Evolutionary conservation across 2,113 vertebrate genomes (phyloP), one percentile per base, ranked within the genome.

Genomic region (Phylloscopus trochilus): DNA sequence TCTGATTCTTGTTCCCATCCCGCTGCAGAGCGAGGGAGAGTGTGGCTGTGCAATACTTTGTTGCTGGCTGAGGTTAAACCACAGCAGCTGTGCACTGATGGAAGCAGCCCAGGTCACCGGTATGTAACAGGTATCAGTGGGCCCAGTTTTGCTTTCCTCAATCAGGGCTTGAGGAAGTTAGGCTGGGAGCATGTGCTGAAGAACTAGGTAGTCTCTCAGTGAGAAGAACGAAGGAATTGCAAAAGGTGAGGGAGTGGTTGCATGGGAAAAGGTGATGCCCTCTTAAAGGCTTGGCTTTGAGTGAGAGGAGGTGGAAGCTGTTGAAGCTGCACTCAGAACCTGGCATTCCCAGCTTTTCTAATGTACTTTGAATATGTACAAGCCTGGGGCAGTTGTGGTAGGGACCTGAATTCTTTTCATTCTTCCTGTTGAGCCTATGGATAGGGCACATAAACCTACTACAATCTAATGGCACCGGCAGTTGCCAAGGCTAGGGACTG

Each of bases 221-320:
- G 35, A 47, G 49, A 60, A 82, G 47, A 33, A 3, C 4, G 12
- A n/a, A 66, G 20, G 46, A 66, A 10, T n/a, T 52, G 11, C 24
- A n/a, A 21, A 69, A 74, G 55, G 56, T 10, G 9, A 14, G 23
- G 56, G 52, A 81, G 24, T 4, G 13, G 37, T 49, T 66, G 46
- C 3, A 2, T 52, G n/a, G 68, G 46, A n/a, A 64, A 53, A 80
- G 17, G 15, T 0, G 0, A 7, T 44, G 6, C 11, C 8, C 8
- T 14, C 13, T 39, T 39, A 12, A 37, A 64, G 49, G 33, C 18
- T 37, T 76, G 47, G n/a, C 33, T 52, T 86, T 27, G 47, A 33
- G 31, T 2, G 5, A 47, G 35, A 35, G 43, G 19, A 80, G 15
- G 19, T 19, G 62, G 66, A 82, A 84, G 41, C 43, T 75, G 31